Evolutionary conservation across 2,113 vertebrate species (phyloP).

Genomic region (Urocolius indicus): DNA sequence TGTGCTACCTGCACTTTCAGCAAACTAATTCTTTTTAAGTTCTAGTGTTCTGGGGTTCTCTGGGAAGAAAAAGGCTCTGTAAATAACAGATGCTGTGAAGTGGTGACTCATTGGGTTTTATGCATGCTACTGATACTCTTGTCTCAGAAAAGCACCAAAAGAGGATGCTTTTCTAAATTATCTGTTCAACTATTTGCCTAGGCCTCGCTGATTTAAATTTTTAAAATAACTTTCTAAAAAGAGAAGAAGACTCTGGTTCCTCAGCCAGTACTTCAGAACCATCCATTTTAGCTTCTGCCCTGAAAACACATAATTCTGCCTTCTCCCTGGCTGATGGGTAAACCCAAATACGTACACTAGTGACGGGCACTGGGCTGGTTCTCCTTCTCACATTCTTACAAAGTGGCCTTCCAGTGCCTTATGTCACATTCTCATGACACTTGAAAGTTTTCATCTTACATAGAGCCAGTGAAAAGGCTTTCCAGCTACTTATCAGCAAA

Average conservation of each 20-base stretch:
- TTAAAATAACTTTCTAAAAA: conserved; percentile 65
- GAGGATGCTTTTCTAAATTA: conserved; percentile 56
- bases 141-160: conserved; percentile 48
- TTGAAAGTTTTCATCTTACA: neutral
- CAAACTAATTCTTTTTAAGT: neutral
- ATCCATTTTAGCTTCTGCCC: neutral
- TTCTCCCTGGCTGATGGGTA: neutral
- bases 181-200: conserved; percentile 51
- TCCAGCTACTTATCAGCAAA: conserved; percentile 2
- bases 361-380: neutral
- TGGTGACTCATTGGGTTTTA: conserved; percentile 15
- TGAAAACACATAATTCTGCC: neutral
- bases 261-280: neutral
- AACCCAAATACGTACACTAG: neutral
- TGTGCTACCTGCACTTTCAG: neutral
- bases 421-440: neutral
- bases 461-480: neutral
- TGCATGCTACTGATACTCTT: conserved; percentile 3
- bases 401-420: neutral
- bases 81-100: neutral
- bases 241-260: neutral
- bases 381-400: neutral
- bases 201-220: conserved; percentile 24
- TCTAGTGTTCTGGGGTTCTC: neutral
- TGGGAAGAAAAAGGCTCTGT: neutral